Base-by-base conservation (phyloP, 1,140 invertebrate species). In the Helicoverpa zea region DNA sequence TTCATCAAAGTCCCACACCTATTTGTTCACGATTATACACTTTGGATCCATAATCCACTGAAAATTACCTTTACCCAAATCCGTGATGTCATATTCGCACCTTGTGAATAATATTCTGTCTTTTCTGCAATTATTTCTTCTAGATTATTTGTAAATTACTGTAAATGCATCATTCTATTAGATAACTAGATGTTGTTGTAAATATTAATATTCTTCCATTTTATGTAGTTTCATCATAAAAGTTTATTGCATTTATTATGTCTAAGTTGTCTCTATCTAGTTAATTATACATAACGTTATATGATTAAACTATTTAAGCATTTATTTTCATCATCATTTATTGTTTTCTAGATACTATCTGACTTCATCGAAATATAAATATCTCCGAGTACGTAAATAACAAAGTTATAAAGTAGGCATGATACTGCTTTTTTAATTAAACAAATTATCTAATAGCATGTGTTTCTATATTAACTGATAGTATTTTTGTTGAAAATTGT, bases 21-120 rank as follows among this genome's bases (percentile, higher is more conserved):
- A 43, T 87, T 64, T 89, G 84, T 91, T 91, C 89, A 93, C 88
- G 81, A 81, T 82, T 79, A 56, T 81, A 88, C 87, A 87, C 85
- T 79, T 78, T 86, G 87, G 84, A 82, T 87, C 83, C 86, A 86
- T 81, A 81, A 68, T 84, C 87, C 88, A 82, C 73, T 81, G 61
- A 30, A 77, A 66, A 78, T 63, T 83, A 84, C 81, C 83, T 74
- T 77, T 82, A 77, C 75, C 83, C 77, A 76, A 73, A 81, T 90
- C 89, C 89, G 86, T 86, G 83, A 87, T 85, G 81, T 88, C 89
- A 92, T 82, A 81, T 92, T 87, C 86, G 92, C 93, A 94, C 92
- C 88, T 91, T 94, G 92, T 94, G 91, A 94, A 94, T 94, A 94
- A 94, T 94, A 87, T 83, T 87, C 84, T 90, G 81, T 92, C 83